A percentile compares a stretch with the other conserved stretches of the same genome.
phyloP scores from a whole-genome alignment of 2,888 invertebrate genomes.

The Tolmerus cingulatus region DNA sequence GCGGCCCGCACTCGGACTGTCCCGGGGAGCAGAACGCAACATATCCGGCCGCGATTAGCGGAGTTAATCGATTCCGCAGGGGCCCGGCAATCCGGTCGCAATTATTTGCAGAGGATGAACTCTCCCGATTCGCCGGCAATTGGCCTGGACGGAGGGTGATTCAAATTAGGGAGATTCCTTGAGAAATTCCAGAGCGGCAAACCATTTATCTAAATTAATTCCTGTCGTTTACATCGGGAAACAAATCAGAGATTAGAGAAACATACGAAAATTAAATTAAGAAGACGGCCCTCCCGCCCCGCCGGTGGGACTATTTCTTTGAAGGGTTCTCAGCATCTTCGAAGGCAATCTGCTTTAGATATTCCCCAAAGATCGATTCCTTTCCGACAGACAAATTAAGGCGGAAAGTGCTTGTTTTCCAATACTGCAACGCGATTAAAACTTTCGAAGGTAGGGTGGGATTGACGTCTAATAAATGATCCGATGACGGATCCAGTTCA shows the following conservation, averaged over 20 bases:
- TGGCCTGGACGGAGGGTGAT: not conserved
- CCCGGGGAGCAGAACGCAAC: not conserved
- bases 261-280: slow-evolving; percentile 53
- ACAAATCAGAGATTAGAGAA: slow-evolving; percentile 65
- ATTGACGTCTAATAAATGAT: slow-evolving; percentile 26
- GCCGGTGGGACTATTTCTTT: not conserved
- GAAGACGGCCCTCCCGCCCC: not conserved
- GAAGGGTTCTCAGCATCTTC: not conserved
- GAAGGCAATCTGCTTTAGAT: not conserved
- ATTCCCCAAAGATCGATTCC: slow-evolving; percentile 15
- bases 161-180: slow-evolving; percentile 12
- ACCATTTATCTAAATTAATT: slow-evolving; percentile 65
- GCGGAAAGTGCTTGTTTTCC: not conserved
- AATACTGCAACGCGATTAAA: slow-evolving; percentile 27
- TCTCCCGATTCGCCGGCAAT: not conserved
- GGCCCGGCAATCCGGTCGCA: not conserved
- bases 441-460: not conserved
- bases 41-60: not conserved
- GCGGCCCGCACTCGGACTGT: not conserved
- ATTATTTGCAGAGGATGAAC: slow-evolving; percentile 9
- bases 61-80: not conserved
- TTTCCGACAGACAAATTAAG: not conserved
- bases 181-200: slow-evolving; percentile 48
- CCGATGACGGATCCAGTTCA: not conserved
- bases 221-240: slow-evolving; percentile 64